phyloP scores from a whole-genome alignment of 2,888 invertebrate genomes.

The Buathra laborator region DNA sequence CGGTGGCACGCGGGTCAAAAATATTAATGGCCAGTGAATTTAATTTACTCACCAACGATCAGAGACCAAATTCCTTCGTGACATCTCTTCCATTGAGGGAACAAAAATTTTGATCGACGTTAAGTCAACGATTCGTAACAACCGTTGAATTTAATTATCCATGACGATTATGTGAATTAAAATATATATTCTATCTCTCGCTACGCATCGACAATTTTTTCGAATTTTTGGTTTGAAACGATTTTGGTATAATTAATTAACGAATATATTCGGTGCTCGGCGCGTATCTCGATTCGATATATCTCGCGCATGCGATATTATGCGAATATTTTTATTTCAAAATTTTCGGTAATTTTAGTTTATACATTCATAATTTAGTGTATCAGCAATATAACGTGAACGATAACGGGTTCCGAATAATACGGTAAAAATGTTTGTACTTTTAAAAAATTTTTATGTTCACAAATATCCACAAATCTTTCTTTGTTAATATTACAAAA shows the following conservation, averaged over 20 bases:
- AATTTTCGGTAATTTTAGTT: too few relatives aligned
- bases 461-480: too few relatives aligned
- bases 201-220: background rate
- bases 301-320: too few relatives aligned
- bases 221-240: background rate
- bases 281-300: too few relatives aligned
- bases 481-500: too few relatives aligned
- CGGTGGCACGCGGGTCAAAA: slow-evolving; percentile 4
- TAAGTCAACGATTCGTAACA: background rate
- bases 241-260: background rate
- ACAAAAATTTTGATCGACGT: background rate
- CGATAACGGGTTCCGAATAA: too few relatives aligned
- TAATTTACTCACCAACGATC: background rate
- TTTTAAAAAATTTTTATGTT: too few relatives aligned
- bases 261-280: background rate
- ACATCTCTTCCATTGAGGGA: background rate
- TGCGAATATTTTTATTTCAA: too few relatives aligned
- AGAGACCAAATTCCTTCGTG: background rate
- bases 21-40: slow-evolving; percentile 8
- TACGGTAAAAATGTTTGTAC: too few relatives aligned
- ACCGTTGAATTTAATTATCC: slow-evolving; percentile 1
- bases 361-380: too few relatives aligned
- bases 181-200: background rate
- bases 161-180: background rate
- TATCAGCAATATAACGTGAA: too few relatives aligned